These are phyloP conservation scores for Torymus auratus DNA, from an alignment of 2,888 invertebrate genomes.

Conservation along the genomic window DNA sequence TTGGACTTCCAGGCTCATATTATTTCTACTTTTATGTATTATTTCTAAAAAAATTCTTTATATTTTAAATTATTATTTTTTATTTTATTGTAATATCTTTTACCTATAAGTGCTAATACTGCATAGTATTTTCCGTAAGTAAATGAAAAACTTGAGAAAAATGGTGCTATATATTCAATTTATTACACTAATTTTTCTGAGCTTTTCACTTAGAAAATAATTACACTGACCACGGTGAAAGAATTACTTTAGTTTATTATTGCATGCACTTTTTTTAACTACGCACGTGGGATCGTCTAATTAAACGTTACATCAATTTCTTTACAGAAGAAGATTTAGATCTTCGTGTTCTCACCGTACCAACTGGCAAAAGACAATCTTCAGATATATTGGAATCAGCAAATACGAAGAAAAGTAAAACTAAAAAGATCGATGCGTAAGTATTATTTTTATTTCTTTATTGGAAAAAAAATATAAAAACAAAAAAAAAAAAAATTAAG, in stretches of 20 bases:
- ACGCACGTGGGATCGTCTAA: constrained; percentile 7
- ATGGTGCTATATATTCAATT: background rate
- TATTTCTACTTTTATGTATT: background rate
- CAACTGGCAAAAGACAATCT: constrained; percentile 80
- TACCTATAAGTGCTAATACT: background rate
- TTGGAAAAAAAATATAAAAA: background rate
- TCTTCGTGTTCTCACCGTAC: constrained; percentile 79
- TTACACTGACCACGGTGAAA: constrained; percentile 29
- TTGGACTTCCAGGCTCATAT: constrained; percentile 2
- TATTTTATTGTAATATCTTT: background rate
- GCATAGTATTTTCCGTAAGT: constrained; percentile 40
- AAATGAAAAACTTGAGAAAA: constrained; percentile 28
- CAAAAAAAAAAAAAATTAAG: no score
- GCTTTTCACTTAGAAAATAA: background rate
- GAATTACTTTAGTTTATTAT: constrained; percentile 12
- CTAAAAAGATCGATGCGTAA: constrained; percentile 88
- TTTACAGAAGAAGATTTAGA: constrained; percentile 79
- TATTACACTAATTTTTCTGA: background rate
- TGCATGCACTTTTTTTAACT: background rate
- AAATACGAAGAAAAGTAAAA: constrained; percentile 80
- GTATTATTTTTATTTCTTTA: constrained; percentile 71
- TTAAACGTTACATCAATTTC: constrained; percentile 30
- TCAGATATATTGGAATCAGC: constrained; percentile 75
- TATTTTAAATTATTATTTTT: constrained; percentile 3
- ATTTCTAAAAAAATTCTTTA: background rate